Evolutionary conservation across 2,113 vertebrate species (phyloP), one percentile per base, ranked within the genome.

Genomic region (Pandion haliaetus): DNA sequence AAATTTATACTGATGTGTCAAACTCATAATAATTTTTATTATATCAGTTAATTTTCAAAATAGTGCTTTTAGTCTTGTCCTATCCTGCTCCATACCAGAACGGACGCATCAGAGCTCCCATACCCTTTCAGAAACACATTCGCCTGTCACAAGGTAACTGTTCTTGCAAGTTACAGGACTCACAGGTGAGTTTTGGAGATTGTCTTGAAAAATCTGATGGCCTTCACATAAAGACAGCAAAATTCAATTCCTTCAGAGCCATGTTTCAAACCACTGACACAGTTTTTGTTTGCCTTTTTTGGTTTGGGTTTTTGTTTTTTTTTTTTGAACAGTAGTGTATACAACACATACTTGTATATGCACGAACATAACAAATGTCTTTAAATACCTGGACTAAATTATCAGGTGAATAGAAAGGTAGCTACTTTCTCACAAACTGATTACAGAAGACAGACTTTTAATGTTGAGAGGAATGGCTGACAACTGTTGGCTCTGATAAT

Each of bases 201-300:
- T 31, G 45, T 14, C 42, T 25, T 24, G 40, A 74, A 58, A 86
- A 77, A 42, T 42, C 32, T 49, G 21, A 10, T 1, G 5, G 52
- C 19, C 40, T 3, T 70, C 17, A 25, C 1, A 5, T 5, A 0
- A 0, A 76, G 28, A 55, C 13, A 69, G 18, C 1, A 1, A 36
- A 5, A 17, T 9, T n/a, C 2, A 2, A 1, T 20, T 47, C 76
- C 38, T 63, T 45, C 45, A 29, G 40, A 82, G 66, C 19, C 14
- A 7, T 1, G 0, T 69, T 83, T 65, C 71, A 74, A 42, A 34
- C 29, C 76, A 45, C 0, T 18, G 34, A 45, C 44, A 45, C 44
- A 28, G 58, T 3, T 42, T 62, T 4, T 25, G 47, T 10, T 74
- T 18, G 29, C 24, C 74, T 61, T 6, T 3, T 72, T 42, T n/a